Percentiles rank a stretch among this genome's conserved stretches.
Evolutionary conservation across 1,140 invertebrate species (phyloP).

Genomic region (Drosophila nasuta): DNA sequence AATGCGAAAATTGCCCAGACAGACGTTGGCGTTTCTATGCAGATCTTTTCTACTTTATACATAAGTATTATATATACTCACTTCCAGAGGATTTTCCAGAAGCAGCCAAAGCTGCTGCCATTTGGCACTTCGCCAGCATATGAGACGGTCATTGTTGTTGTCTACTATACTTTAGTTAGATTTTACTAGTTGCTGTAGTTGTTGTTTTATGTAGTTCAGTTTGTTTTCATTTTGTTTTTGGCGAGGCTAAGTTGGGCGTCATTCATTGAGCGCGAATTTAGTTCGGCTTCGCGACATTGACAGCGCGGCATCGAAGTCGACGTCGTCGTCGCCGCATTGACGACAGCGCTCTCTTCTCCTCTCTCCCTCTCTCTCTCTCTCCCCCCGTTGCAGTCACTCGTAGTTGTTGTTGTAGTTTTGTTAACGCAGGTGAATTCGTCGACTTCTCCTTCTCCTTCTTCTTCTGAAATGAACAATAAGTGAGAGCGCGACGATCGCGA

Average conservation of each 20-base stretch:
- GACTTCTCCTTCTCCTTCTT: slow-evolving; percentile 31
- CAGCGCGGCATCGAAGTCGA: slow-evolving; percentile 44
- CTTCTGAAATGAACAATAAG: slow-evolving; percentile 46
- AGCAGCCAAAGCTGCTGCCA: slow-evolving; percentile 95
- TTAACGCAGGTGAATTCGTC: slow-evolving; percentile 44
- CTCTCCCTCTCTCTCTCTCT: neutral
- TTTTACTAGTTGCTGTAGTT: slow-evolving; percentile 36
- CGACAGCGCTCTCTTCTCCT: slow-evolving; percentile 9
- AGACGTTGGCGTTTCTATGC: slow-evolving; percentile 21
- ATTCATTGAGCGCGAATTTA: slow-evolving; percentile 51
- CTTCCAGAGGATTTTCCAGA: slow-evolving; percentile 94
- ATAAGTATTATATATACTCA: slow-evolving; percentile 86
- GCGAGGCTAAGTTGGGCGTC: slow-evolving; percentile 42
- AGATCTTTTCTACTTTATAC: slow-evolving; percentile 1
- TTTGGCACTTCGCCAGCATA: slow-evolving; percentile 95
- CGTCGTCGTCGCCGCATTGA: slow-evolving; percentile 52
- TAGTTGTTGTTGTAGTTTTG: slow-evolving; percentile 7
- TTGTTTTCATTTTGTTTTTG: neutral
- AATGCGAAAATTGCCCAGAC: slow-evolving; percentile 54
- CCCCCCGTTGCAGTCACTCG: neutral
- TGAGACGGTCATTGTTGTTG: slow-evolving; percentile 90
- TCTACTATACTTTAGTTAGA: slow-evolving; percentile 31
- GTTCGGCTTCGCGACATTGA: slow-evolving; percentile 52
- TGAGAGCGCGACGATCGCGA: slow-evolving; percentile 43
- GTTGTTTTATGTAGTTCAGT: slow-evolving; percentile 29